These are phyloP conservation scores for Xestia ashworthii DNA, from an alignment of 2,888 invertebrate species.

Conservation along the genomic window DNA sequence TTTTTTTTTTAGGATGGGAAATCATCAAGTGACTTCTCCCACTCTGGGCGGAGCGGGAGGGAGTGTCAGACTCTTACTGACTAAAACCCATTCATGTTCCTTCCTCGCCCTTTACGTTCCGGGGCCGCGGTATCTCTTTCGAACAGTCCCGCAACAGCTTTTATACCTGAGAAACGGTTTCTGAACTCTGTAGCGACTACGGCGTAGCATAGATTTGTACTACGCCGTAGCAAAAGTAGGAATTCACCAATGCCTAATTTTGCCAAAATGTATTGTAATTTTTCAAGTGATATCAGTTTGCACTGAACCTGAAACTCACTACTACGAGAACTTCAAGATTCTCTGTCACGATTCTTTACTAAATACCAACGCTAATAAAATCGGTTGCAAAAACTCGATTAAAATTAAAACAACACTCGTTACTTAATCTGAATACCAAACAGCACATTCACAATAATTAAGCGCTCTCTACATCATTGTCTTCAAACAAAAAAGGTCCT, in stretches of 20 bases:
- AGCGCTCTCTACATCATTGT: conserved; percentile 26
- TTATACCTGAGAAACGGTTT: neutral
- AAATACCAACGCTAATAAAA: neutral
- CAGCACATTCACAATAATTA: conserved; percentile 30
- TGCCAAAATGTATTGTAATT: neutral
- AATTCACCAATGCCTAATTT: neutral
- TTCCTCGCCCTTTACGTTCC: too few species aligned
- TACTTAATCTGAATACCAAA: conserved; percentile 14
- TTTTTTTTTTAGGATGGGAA: too few species aligned
- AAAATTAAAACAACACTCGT: neutral
- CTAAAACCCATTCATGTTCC: too few species aligned
- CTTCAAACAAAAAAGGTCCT: conserved; percentile 41
- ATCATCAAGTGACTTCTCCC: too few species aligned
- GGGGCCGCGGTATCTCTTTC: too few species aligned
- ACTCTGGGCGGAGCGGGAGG: too few species aligned
- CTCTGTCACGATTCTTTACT: neutral
- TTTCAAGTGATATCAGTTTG: neutral
- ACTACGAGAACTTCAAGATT: too few species aligned
- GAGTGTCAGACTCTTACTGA: too few species aligned
- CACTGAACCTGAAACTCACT: neutral
- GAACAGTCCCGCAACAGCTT: too few species aligned
- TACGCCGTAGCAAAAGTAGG: conserved; percentile 20
- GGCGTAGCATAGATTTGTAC: conserved; percentile 16
- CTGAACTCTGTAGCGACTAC: conserved; percentile 13
- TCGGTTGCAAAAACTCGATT: conserved; percentile 5